Evolutionary conservation across 2,113 vertebrate species (phyloP).

Genomic region (Probosciger aterrimus): DNA sequence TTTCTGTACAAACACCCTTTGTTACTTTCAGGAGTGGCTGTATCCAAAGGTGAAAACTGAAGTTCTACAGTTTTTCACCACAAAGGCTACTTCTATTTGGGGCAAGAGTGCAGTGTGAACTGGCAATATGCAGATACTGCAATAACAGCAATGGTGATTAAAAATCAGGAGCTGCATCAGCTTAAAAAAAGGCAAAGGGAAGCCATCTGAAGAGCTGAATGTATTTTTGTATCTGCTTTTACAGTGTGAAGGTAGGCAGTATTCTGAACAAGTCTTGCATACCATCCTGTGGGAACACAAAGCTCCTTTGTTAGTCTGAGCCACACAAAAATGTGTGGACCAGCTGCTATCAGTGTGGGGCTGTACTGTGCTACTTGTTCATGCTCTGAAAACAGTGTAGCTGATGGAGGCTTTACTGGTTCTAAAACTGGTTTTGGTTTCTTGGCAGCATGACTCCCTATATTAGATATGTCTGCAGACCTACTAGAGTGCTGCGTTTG

Average conservation of each 20-base stretch:
- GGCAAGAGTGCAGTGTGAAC: background rate
- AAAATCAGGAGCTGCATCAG: background rate
- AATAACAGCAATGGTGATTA: background rate
- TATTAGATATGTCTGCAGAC: background rate
- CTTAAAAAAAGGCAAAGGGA: background rate
- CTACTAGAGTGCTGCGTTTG: background rate
- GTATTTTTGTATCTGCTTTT: background rate
- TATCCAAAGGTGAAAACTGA: background rate
- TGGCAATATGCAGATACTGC: background rate
- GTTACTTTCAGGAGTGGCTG: background rate
- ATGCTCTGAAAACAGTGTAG: background rate
- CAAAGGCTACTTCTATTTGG: background rate
- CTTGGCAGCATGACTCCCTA: background rate
- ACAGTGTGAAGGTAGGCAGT: background rate
- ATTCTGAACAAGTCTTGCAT: background rate
- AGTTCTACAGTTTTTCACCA: background rate
- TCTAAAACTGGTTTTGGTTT: conserved; percentile 5
- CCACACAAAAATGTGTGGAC: background rate
- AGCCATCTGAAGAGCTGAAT: background rate
- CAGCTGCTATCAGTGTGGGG: background rate
- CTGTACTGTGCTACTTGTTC: background rate
- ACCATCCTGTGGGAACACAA: background rate
- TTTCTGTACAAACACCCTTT: background rate
- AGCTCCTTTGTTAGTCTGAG: background rate
- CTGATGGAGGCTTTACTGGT: background rate